Conservation (phyloP, 2,888 invertebrate species). For the Terebella lapidaria region DNA sequence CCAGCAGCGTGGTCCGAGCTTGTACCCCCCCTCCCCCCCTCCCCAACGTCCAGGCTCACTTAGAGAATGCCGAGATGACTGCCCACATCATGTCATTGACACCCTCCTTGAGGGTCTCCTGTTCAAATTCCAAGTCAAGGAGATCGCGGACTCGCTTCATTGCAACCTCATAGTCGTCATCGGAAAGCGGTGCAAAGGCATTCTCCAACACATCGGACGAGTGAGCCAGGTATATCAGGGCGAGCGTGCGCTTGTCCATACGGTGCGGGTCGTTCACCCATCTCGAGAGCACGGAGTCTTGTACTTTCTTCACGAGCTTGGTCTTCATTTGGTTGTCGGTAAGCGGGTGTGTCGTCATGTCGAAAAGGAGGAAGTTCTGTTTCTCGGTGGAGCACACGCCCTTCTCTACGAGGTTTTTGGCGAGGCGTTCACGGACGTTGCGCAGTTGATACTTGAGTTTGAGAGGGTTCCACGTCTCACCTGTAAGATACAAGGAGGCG, state of each 20-base stretch:
- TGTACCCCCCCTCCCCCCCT: not conserved
- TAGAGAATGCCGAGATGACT: constrained; percentile 95
- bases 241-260: constrained; percentile 91
- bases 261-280: constrained; percentile 95
- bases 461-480: constrained; percentile 99
- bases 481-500: constrained; percentile 56
- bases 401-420: constrained; percentile 98
- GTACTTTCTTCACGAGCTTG: constrained; percentile 87
- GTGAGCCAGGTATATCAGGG: constrained; percentile 91
- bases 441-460: constrained; percentile 96
- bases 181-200: constrained; percentile 93
- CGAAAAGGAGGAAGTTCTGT: constrained; percentile 98
- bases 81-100: constrained; percentile 89
- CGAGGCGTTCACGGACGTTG: constrained; percentile 96
- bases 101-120: constrained; percentile 77
- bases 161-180: constrained; percentile 94
- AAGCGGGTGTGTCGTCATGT: constrained; percentile 99
- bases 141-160: constrained; percentile 94
- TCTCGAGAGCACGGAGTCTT: constrained; percentile 87
- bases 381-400: constrained; percentile 98
- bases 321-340: constrained; percentile 92
- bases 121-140: constrained; percentile 93
- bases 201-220: constrained; percentile 98
- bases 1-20: too few relatives aligned
- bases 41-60: constrained; percentile 66